Evolutionary conservation across 2,113 vertebrate species (phyloP).

Genomic region (Phaethornis superciliosus): DNA sequence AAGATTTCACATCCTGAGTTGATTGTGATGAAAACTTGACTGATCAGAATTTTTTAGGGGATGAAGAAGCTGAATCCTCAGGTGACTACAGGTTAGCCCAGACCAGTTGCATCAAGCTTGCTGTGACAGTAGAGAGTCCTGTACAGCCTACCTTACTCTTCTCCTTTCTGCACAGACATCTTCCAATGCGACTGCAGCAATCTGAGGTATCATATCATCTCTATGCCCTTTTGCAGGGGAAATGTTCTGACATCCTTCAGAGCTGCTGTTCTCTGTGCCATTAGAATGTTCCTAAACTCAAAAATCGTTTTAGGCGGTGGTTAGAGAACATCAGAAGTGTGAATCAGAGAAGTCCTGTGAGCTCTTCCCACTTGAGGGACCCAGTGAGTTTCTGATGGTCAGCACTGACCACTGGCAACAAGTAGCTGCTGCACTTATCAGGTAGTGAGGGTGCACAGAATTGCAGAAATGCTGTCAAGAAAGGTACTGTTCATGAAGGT

Average conservation of each 20-base stretch:
- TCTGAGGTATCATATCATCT: not conserved
- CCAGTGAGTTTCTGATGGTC: not conserved
- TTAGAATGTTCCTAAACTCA: not conserved
- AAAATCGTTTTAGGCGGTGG: not conserved
- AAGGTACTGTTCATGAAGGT: not conserved
- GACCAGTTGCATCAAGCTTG: not conserved
- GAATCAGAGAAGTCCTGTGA: not conserved
- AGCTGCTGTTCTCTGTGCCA: not conserved
- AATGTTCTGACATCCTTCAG: not conserved
- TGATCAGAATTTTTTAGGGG: conserved; percentile 9
- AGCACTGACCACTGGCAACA: not conserved
- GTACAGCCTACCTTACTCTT: not conserved
- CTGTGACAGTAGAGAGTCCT: not conserved
- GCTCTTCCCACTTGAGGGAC: not conserved
- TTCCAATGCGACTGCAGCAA: not conserved
- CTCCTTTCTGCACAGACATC: not conserved
- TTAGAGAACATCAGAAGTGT: not conserved
- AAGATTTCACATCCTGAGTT: conserved; percentile 58
- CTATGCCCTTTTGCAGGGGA: not conserved
- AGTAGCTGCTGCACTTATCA: not conserved
- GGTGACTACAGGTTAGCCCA: not conserved
- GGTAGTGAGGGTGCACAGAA: not conserved
- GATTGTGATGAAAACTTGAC: conserved; percentile 56
- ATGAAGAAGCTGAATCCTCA: not conserved
- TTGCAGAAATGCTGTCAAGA: not conserved